Evolutionary conservation across 2,113 vertebrate species (phyloP).

Genomic region (Coreoperca whiteheadi): DNA sequence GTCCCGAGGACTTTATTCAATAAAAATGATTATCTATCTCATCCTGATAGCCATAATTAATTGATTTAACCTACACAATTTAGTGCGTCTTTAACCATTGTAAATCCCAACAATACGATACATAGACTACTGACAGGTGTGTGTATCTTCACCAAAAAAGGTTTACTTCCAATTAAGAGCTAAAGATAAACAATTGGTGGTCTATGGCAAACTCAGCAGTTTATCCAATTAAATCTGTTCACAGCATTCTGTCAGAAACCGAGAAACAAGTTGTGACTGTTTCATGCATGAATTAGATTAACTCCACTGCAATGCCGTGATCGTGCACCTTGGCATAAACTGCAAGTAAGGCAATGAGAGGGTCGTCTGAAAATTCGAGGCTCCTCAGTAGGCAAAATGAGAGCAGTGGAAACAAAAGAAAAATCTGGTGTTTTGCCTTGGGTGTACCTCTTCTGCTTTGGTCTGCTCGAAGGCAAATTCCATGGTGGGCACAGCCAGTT

Average conservation of each 20-base stretch:
- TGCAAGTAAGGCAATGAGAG: neutral
- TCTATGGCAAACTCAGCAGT: slow-evolving; percentile 11
- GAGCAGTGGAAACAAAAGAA: neutral
- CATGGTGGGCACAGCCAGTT: slow-evolving; percentile 88
- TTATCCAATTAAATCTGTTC: neutral
- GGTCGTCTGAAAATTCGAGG: neutral
- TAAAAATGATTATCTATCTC: too few relatives aligned
- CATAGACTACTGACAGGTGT: neutral
- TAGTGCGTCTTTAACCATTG: too few relatives aligned
- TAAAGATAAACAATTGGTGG: neutral
- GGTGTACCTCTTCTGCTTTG: slow-evolving; percentile 86
- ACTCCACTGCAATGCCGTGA: neutral
- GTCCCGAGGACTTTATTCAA: too few relatives aligned
- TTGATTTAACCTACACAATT: too few relatives aligned
- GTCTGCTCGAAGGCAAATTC: slow-evolving; percentile 90
- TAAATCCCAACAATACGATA: neutral
- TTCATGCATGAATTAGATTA: neutral
- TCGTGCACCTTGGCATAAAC: neutral
- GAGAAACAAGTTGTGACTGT: neutral
- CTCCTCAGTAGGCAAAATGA: neutral
- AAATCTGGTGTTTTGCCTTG: neutral
- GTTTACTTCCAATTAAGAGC: neutral
- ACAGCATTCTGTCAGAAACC: neutral
- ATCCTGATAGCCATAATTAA: too few relatives aligned
- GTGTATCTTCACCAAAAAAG: neutral